Evolutionary conservation across 2,113 vertebrate genomes (phyloP), one percentile per base, ranked within the genome.

Genomic region (Xiphophorus couchianus): DNA sequence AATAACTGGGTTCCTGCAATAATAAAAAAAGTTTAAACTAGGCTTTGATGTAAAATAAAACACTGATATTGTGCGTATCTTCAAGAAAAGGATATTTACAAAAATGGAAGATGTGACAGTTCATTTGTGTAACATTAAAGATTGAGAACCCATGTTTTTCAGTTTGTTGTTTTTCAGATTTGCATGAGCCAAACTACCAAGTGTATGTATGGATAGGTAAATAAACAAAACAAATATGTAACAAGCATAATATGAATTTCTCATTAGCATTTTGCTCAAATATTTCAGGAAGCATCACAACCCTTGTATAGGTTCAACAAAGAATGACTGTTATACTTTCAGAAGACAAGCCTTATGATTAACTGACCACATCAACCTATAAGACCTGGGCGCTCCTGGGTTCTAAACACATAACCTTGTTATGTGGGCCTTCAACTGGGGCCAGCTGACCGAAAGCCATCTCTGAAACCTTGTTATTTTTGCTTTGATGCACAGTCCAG

Each of bases 391-490:
- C 88, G 87, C 90, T 91, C 81, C 87, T 86, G 86, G 85, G 80
- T 91, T 88, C 86, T 82, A 84, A 90, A 88, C 78, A 80, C 66
- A 63, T 93, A 93, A 94, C 93, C 90, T 93, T 89, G 88, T 94
- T 93, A 94, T 77, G 78, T 69, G 64, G 86, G 88, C 72, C 88
- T 76, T 78, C 51, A 74, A 79, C 88, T 90, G 85, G 87, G 86
- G 80, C 90, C 71, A 69, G 77, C 88, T 89, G 86, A 91, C 91
- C 89, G 83, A 92, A 91, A 84, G 77, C 87, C 89, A 93, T 92
- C 87, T 92, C 78, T 14, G 78, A 94, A 94, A 94, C 89, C 91
- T 93, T 90, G 90, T 94, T 94, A 94, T 79, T 75, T 61, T 83
- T 86, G 67, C 89, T 91, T 88, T 94, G 93, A 93, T 93, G 90